Evolutionary conservation across 2,113 vertebrate genomes (phyloP), one percentile per base, ranked within the genome.

Genomic region (Cyanistes caeruleus): DNA sequence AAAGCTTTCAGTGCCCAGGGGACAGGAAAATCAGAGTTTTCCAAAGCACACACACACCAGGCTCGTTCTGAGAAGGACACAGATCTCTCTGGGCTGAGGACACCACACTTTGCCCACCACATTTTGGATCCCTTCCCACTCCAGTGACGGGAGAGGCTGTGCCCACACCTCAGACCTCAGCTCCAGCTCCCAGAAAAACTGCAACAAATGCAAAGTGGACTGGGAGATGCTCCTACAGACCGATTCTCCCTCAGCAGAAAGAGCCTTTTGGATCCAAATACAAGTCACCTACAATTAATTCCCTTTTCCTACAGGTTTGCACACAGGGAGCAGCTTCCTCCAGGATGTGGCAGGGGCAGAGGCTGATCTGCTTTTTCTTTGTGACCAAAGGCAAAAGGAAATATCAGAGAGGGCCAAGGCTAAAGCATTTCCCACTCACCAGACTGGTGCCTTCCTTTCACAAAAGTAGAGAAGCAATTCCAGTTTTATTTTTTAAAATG

Each of bases 61-160:
- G 7, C 7, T 18, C 39, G 33, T 11, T 18, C 3, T 20, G 74
- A 56, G 74, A 7, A 49, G 58, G 39, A 39, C 33, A 51, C 11
- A 4, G 53, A 7, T 1, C 9, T 43, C 37, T 44, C 75, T 17
- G 49, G 48, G 24, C 15, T 7, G 21, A 63, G 35, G 20, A 37
- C 7, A 5, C 35, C 1, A 1, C 39, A 39, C 49, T 74, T 51
- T 85, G 9, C 46, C 53, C 37, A 1, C 12, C 22, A 3, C n/a
- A 2, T 21, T 53, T 75, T 25, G 62, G 33, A 33, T 11, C 0
- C 19, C 30, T 30, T 27, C 62, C 13, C 28, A 0, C 15, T 21
- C 15, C 4, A 22, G 3, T 1, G 9, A 2, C 0, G 5, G 56
- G 9, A 58, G 43, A 46, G 44, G 72, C 46, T n/a, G 15, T 2